Evolutionary conservation across 2,797 vertebrate genomes (phyloP).

Genomic region (Cheracebus regulus): DNA sequence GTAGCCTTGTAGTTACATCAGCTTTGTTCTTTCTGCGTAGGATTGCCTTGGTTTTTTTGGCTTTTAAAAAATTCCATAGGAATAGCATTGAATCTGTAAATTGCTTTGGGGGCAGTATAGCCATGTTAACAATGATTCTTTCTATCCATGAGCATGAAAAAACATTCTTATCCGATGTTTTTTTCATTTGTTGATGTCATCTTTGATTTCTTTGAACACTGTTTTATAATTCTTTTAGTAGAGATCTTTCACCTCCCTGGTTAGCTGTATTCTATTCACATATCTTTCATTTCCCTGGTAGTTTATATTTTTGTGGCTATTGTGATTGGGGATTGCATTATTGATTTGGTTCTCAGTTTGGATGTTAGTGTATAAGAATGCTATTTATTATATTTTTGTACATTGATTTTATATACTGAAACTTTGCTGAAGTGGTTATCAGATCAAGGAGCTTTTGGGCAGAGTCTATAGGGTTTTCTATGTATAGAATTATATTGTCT

Average conservation of each 20-base stretch:
- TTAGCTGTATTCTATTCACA: neutral
- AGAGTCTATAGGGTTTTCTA: neutral
- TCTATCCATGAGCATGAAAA: neutral
- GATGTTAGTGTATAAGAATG: neutral
- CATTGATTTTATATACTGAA: neutral
- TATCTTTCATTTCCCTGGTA: neutral
- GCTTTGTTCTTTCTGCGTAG: neutral
- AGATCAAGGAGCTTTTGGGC: neutral
- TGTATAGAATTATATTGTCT: neutral
- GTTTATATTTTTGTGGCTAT: neutral
- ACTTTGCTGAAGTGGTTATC: neutral
- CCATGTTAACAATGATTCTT: neutral
- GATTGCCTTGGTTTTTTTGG: neutral
- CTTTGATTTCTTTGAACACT: neutral
- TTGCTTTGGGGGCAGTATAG: neutral
- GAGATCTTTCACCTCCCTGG: neutral
- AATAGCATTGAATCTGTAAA: neutral
- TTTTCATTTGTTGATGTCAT: neutral
- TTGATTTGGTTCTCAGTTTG: neutral
- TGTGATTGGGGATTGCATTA: neutral
- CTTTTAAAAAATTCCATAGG: neutral
- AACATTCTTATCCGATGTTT: neutral
- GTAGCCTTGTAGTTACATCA: neutral
- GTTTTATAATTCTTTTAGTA: neutral
- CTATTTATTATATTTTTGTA: neutral